phyloP scores from a whole-genome alignment of 2,797 vertebrate species.

The Brachyrhaphis roseni region DNA sequence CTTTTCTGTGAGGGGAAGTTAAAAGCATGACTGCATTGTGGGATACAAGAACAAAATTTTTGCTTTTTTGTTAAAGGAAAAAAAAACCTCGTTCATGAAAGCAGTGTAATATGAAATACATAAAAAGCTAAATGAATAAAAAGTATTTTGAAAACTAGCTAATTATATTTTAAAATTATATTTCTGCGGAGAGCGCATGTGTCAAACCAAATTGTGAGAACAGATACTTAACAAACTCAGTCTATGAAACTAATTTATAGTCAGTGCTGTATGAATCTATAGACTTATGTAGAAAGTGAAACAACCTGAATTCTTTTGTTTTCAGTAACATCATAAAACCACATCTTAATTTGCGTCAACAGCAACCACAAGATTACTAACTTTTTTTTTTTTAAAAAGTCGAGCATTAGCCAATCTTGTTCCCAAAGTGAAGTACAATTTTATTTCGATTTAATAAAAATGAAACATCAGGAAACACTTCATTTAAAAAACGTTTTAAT shows the following conservation, averaged over 20 bases:
- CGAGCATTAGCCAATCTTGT: background rate
- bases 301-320: background rate
- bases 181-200: background rate
- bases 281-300: background rate
- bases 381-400: background rate
- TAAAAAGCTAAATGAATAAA: background rate
- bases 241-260: background rate
- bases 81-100: background rate
- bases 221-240: background rate
- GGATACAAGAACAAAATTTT: background rate
- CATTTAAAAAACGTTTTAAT: background rate
- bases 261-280: background rate
- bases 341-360: background rate
- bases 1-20: slow-evolving; percentile 66
- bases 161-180: too few relatives aligned
- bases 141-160: background rate
- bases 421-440: background rate
- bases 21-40: slow-evolving; percentile 39
- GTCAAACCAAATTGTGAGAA: background rate
- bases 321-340: background rate
- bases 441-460: background rate
- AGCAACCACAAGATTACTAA: background rate
- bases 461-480: background rate
- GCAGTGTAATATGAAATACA: background rate
- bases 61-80: background rate